These are phyloP conservation scores for Druon quercuslanigerum DNA, from an alignment of 1,140 invertebrate genomes.

Conservation along the genomic window DNA sequence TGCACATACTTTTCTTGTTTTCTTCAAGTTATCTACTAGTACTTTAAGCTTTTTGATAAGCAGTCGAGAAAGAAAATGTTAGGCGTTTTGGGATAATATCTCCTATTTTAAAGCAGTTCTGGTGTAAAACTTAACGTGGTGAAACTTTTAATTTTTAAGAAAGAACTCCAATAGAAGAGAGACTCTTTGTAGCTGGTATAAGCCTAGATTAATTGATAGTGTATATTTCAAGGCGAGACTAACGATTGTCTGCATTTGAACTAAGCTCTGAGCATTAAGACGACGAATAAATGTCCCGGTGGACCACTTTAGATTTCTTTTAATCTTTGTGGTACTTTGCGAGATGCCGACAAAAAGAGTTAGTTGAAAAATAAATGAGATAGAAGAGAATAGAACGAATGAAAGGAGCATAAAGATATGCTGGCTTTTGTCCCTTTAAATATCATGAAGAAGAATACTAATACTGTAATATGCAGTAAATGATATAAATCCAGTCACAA, in stretches of 20 bases:
- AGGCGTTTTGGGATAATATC: background rate
- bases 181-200: conserved; percentile 49
- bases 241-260: conserved; percentile 60
- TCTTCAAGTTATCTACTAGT: too few species aligned
- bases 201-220: conserved; percentile 59
- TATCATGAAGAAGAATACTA: too few species aligned
- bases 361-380: background rate
- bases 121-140: conserved; percentile 26
- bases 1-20: too few species aligned
- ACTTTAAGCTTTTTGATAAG: too few species aligned
- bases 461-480: too few species aligned
- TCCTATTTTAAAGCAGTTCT: conserved; percentile 38
- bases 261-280: conserved; percentile 58
- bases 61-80: too few species aligned
- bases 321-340: conserved; percentile 19
- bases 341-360: background rate
- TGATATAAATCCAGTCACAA: too few species aligned
- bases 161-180: conserved; percentile 13
- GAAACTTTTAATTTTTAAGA: background rate
- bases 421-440: too few species aligned
- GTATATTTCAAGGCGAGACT: conserved; percentile 60
- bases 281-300: conserved; percentile 54
- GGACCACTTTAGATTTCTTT: conserved; percentile 34
- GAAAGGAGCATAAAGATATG: too few species aligned
- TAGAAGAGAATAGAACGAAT: background rate